A percentile compares a stretch with the other conserved stretches of the same genome.
These are phyloP conservation scores for Fukomys damarensis DNA, from an alignment of 2,113 vertebrate species.

Conservation along the genomic window DNA sequence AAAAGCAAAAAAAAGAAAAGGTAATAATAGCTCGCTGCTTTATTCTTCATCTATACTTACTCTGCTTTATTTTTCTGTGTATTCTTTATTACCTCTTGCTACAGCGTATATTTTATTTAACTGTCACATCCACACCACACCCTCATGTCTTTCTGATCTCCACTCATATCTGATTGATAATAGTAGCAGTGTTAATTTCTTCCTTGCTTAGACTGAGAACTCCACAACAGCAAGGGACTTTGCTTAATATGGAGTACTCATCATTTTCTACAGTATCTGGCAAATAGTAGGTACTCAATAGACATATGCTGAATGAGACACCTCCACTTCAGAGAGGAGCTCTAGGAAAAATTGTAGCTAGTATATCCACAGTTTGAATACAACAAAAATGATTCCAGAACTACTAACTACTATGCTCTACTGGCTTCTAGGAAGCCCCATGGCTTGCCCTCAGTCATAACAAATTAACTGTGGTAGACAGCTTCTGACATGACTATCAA, in stretches of 20 bases:
- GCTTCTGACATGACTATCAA: neutral
- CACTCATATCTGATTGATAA: neutral
- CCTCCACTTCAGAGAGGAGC: neutral
- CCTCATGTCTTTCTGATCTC: neutral
- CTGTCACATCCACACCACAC: neutral
- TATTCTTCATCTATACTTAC: neutral
- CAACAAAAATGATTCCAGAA: neutral
- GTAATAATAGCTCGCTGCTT: neutral
- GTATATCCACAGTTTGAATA: neutral
- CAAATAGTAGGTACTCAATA: neutral
- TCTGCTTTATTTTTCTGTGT: neutral
- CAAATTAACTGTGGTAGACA: neutral
- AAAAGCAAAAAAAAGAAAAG: conserved; percentile 36
- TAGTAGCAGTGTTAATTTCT: neutral
- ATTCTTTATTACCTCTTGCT: neutral
- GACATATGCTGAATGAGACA: neutral
- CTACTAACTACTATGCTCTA: neutral
- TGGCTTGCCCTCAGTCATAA: neutral
- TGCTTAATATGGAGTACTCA: neutral
- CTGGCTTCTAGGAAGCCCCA: neutral
- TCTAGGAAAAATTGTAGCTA: neutral
- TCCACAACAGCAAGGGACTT: neutral
- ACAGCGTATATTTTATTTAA: neutral
- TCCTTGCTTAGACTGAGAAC: neutral
- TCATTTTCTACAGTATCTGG: neutral